These are phyloP conservation scores for Osmoderma eremita DNA, from an alignment of 2,888 invertebrate genomes.

Conservation along the genomic window DNA sequence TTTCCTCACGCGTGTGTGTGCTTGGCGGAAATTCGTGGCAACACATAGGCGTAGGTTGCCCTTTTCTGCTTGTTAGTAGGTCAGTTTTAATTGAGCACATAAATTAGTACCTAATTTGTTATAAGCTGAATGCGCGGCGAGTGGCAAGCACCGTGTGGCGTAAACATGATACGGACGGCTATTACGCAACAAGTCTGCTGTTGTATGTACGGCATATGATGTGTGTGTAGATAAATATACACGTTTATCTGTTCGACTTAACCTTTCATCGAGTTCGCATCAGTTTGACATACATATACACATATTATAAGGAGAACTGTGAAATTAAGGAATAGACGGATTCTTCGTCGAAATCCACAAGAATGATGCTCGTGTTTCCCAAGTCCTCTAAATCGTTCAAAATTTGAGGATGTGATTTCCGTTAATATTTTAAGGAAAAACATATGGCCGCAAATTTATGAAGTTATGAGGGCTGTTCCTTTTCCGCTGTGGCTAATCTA, in stretches of 20 bases:
- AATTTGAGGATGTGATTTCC: no score
- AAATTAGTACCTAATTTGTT: conserved; percentile 38
- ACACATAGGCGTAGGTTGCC: conserved; percentile 30
- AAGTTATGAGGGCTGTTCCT: no score
- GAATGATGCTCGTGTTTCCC: background rate
- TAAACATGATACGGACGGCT: background rate
- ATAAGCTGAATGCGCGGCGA: conserved; percentile 18
- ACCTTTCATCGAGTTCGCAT: conserved; percentile 12
- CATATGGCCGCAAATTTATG: no score
- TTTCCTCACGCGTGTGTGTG: background rate
- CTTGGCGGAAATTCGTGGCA: conserved; percentile 12
- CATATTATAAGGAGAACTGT: background rate
- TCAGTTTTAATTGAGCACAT: conserved; percentile 37
- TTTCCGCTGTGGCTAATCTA: no score
- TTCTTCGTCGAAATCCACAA: background rate
- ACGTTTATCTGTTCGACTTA: conserved; percentile 6
- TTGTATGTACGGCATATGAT: background rate
- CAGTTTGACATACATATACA: conserved; percentile 8
- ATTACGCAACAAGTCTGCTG: conserved; percentile 9
- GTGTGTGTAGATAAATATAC: background rate
- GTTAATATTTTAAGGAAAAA: no score
- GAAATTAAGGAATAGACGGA: no score
- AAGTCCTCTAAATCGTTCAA: background rate
- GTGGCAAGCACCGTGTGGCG: conserved; percentile 6
- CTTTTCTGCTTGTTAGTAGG: conserved; percentile 38